Percentiles rank a stretch among this genome's conserved stretches.
These are phyloP conservation scores for Buphagus erythrorhynchus DNA, from an alignment of 2,797 vertebrate genomes.

Conservation along the genomic window DNA sequence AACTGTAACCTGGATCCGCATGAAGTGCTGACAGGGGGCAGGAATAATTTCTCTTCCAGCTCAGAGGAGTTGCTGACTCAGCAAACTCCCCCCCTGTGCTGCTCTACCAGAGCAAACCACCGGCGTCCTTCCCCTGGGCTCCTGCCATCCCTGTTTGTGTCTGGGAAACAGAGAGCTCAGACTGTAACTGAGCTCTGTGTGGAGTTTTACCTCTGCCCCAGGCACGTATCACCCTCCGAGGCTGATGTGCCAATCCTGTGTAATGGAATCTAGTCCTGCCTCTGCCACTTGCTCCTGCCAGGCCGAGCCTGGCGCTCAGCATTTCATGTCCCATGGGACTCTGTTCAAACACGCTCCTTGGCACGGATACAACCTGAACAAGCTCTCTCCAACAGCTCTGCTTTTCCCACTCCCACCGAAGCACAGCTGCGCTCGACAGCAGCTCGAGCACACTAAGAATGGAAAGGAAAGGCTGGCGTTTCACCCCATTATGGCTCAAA, in stretches of 20 bases:
- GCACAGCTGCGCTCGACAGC: neutral
- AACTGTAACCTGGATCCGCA: neutral
- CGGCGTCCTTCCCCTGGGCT: neutral
- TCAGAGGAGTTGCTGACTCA: neutral
- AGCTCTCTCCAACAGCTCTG: neutral
- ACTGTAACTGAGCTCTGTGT: neutral
- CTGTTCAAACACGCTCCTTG: neutral
- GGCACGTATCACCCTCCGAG: rapidly evolving
- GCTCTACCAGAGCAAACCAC: neutral
- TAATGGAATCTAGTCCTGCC: rapidly evolving
- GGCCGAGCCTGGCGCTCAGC: neutral
- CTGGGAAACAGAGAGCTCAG: neutral
- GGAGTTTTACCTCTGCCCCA: neutral
- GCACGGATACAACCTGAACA: rapidly evolving
- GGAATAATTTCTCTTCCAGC: neutral
- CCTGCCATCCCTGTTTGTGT: neutral
- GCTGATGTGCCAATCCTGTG: neutral
- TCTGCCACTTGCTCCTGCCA: neutral
- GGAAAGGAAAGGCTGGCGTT: neutral
- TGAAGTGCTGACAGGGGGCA: neutral
- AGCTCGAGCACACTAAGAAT: neutral
- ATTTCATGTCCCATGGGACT: neutral
- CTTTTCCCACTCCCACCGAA: neutral
- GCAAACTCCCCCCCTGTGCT: neutral
- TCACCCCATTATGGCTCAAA: neutral